Evolutionary conservation across 2,113 vertebrate genomes (phyloP).

Genomic region (Apteryx mantelli): DNA sequence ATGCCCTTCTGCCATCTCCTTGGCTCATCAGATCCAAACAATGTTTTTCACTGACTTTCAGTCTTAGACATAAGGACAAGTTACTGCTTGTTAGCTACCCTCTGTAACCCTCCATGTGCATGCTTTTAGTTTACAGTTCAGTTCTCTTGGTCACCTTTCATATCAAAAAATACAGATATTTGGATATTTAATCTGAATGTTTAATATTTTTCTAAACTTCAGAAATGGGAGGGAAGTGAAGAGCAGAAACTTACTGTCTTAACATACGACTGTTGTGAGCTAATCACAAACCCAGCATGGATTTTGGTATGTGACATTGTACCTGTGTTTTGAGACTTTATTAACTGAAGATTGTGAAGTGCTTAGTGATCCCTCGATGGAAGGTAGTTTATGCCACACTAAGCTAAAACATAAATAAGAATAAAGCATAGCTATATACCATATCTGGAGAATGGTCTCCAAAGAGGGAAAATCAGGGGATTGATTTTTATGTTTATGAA

Average conservation of each 20-base stretch:
- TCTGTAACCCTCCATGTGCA: neutral
- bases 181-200: neutral
- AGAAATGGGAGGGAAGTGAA: neutral
- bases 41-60: neutral
- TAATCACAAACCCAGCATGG: neutral
- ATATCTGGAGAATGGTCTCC: conserved; percentile 15
- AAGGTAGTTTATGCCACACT: conserved; percentile 5
- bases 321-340: conserved; percentile 30
- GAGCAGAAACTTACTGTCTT: neutral
- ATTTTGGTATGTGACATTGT: neutral
- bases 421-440: neutral
- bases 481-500: conserved; percentile 47
- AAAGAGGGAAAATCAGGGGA: neutral
- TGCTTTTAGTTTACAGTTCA: neutral
- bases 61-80: neutral
- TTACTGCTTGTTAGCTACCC: neutral
- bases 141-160: neutral
- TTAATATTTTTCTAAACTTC: neutral
- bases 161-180: neutral
- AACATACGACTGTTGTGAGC: neutral
- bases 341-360: conserved; percentile 17
- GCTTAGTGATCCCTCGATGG: conserved; percentile 1
- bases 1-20: neutral
- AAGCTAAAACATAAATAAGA: conserved; percentile 52
- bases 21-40: neutral